phyloP scores from a whole-genome alignment of 2,113 vertebrate genomes.

The Pomatostomus ruficeps region DNA sequence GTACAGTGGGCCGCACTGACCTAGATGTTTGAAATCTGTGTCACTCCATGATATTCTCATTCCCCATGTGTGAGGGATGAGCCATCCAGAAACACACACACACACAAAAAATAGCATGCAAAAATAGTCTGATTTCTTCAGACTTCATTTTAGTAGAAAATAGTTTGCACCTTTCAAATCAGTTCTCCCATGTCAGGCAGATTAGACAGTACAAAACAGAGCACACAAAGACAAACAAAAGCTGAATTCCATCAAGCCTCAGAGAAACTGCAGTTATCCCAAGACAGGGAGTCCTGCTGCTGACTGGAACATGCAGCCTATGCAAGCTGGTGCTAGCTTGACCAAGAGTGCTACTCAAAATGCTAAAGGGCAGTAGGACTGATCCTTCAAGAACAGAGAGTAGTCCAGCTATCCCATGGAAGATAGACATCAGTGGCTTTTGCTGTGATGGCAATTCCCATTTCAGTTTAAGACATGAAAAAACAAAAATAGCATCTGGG shows the following conservation, averaged over 20 bases:
- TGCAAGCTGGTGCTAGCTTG: background rate
- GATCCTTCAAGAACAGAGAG: background rate
- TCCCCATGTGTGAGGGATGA: background rate
- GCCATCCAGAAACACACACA: background rate
- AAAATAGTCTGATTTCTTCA: background rate
- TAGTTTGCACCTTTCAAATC: background rate
- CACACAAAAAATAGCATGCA: rapidly evolving
- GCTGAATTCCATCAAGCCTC: background rate
- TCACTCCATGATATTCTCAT: background rate
- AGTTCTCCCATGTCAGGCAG: background rate
- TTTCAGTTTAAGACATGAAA: background rate
- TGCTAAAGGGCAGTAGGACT: background rate
- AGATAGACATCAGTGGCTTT: background rate
- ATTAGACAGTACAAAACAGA: background rate
- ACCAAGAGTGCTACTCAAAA: background rate
- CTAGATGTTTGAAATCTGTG: background rate
- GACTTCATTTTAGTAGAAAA: background rate
- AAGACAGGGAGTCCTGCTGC: background rate
- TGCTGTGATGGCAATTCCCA: background rate
- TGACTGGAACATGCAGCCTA: background rate
- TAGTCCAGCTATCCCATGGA: background rate
- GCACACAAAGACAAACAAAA: background rate
- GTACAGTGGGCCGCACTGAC: background rate
- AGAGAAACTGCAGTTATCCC: background rate
- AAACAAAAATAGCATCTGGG: background rate